Evolutionary conservation across 30 jellyfish, hydroid and myxozoan species (phyloP).

Genomic region (Nemopilema nomurai): DNA sequence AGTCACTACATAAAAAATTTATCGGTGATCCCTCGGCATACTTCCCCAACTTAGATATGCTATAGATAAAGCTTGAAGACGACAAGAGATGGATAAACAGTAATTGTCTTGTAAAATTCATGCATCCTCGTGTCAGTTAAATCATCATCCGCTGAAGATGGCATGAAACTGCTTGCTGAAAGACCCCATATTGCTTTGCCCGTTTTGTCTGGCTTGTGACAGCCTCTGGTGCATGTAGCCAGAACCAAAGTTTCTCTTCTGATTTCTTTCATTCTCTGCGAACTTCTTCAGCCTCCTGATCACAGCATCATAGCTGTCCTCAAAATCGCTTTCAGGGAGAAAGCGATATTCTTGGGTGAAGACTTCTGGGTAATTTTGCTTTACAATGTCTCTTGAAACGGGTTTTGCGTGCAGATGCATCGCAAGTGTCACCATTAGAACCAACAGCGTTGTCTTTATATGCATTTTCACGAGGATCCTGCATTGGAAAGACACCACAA

Average conservation of each 20-base stretch:
- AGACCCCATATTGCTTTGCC: neutral
- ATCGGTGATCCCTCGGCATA: no score
- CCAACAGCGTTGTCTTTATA: neutral
- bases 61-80: neutral
- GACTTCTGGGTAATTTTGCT: neutral
- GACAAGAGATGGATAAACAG: neutral
- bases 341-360: neutral
- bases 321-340: neutral
- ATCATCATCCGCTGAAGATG: conserved; percentile 11
- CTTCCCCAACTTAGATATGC: neutral
- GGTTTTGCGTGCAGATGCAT: neutral
- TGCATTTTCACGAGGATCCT: neutral
- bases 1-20: no score
- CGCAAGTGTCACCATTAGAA: neutral
- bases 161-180: conserved; percentile 5
- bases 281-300: neutral
- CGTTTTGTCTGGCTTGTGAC: conserved; percentile 14
- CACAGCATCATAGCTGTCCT: neutral
- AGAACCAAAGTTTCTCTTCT: conserved; percentile 22
- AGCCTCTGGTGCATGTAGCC: conserved; percentile 35
- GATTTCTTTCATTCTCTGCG: neutral
- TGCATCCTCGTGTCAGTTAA: neutral
- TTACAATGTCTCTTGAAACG: neutral
- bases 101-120: neutral
- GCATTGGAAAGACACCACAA: neutral